Base-by-base conservation (phyloP, 2,797 vertebrate species). In the Molossus alvarezi region DNA sequence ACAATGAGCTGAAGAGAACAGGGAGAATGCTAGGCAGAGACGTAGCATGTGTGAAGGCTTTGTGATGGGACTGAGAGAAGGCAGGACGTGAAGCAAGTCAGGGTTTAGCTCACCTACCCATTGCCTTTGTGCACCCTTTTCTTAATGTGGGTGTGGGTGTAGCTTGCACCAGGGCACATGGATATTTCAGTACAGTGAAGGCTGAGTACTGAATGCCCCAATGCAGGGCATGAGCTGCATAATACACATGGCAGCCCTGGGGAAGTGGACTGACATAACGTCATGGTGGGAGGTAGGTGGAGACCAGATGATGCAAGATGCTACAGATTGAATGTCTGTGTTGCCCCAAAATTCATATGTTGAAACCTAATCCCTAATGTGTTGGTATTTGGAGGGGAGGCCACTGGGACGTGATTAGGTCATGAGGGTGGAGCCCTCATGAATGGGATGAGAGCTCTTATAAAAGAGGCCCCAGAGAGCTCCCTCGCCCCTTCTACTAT, bases 41-140 rank as follows among this genome's bases (percentile, higher is more conserved):
- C 9, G 0, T 6, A 13, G 1, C 41, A 33, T 15, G 29, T 5
- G 1, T 3, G 5, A 41, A 90, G 41, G 9, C 9, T 33, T 60
- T 48, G n/a, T 55, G 29, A 9, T 29, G 25, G 6, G 12, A 23
- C 48, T 2, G 11, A 95, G 14, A 80, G 58, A 92, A 33, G 33
- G 9, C 2, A 73, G 58, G n/a, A 62, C 1, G 2, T 3, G 21
- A 41, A 27, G 60, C 0, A 7, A 27, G 17, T 37, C 7, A 51
- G 53, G n/a, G 27, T 3, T 65, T 17, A 60, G 58, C 41, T 64
- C 41, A 53, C 13, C 58, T 2, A 18, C 14, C 11, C 12, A 71
- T 10, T 0, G 3, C 15, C 15, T 80, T 55, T 21, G 75, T 4
- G 5, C 2, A 21, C 10, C 27, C 6, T n/a, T 69, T 76, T 6